Evolutionary conservation across 1,140 invertebrate genomes (phyloP), one percentile per base, ranked within the genome.

Genomic region (Drepana arcuata): DNA sequence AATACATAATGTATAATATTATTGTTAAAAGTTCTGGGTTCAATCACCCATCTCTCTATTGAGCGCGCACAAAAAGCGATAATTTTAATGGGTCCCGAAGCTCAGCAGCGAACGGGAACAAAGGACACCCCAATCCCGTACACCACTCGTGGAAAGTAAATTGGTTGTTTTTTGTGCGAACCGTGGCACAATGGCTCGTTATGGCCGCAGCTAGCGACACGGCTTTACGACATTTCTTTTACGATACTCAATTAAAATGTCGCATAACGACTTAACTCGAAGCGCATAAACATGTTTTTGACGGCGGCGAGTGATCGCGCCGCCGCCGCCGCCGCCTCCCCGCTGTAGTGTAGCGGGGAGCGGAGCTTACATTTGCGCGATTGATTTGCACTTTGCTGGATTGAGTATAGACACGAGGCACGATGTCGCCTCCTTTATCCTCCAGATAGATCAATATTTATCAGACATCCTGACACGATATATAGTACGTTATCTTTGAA

Each of bases 11-110:
- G n/a, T n/a, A n/a, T n/a, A n/a, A n/a, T n/a, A n/a, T n/a, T n/a
- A n/a, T n/a, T n/a, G n/a, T n/a, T n/a, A n/a, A n/a, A 36, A 42
- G 15, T 16, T 39, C 15, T 23, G 14, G 32, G 25, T 15, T 36
- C 37, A 11, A 36, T 45, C 45, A 34, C 48, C 31, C 42, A 45
- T 29, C 39, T 31, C 33, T 45, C 25, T 32, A 26, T 26, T 21
- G 9, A 15, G 4, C 23, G 15, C 7, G 30, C 14, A 42, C 34
- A 43, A 43, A 48, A 33, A 29, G 18, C 15, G 28, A 25, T 32
- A 33, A 31, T 36, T 40, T 48, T 42, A 43, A 49, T 49, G 33
- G 35, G 27, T 32, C 39, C 47, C 35, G 32, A 33, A 37, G 26
- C 33, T 16, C 23, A n/a, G 21, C 39, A 34, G 15, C 32, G 36